Base-by-base conservation (phyloP, 2,888 invertebrate species). In the Gandaritis pyraliata region DNA sequence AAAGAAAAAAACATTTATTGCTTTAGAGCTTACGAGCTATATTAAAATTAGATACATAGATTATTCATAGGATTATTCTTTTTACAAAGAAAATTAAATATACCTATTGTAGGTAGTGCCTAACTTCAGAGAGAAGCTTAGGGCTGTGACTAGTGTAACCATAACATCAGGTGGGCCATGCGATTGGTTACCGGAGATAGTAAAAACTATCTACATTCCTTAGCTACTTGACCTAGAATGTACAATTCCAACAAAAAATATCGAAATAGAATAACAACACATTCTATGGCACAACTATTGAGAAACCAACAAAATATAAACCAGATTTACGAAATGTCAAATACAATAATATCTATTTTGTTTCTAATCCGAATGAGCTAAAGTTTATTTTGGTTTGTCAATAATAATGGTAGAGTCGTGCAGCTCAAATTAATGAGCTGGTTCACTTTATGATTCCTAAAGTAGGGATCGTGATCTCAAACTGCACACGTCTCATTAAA, bases 281-380 rank as follows among this genome's bases (percentile, higher is more conserved):
- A 41, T 41, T 38, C 51, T 38, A n/a, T 45, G 15, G 6, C 43
- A 10, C 16, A 41, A 15, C 49, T 65, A 46, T 63, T 58, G 58
- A 58, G 64, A 66, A 51, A 61, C 62, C 18, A 16, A 43, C 12
- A 53, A 53, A 45, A 49, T 63, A 50, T 16, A 47, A 53, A 23
- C 50, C 52, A 53, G 38, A 63, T 63, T 61, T 58, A 60, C 49
- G 36, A 56, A 65, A 64, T 60, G 59, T 55, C 55, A 53, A 57
- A 58, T 61, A 29, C 46, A 33, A 54, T 2, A 18, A 18, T n/a
- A n/a, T 46, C 51, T 38, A 62, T 49, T 46, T 62, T 58, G 10
- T 45, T 30, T 46, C 33, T 13, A 33, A 52, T 11, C 0, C 0
- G 1, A n/a, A 30, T 1, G 36, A 11, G 11, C 33, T 52, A 52